Evolutionary conservation across 2,113 vertebrate species (phyloP).

Genomic region (Benthochromis sp.): DNA sequence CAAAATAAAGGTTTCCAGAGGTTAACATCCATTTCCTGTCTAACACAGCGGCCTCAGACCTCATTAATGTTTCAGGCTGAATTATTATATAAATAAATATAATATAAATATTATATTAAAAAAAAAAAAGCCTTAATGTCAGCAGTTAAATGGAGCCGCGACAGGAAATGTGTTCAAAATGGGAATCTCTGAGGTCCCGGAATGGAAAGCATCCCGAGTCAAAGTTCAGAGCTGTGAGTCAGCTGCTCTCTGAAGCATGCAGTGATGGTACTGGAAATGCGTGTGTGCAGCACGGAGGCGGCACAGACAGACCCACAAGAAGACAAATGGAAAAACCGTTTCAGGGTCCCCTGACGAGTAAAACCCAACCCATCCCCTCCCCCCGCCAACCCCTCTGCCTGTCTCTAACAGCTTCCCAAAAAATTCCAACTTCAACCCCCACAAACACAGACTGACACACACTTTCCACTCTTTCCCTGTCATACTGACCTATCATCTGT

Average conservation of each 20-base stretch:
- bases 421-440: background rate
- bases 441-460: background rate
- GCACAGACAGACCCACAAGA: background rate
- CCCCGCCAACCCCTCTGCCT: background rate
- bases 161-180: background rate
- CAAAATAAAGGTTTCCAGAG: background rate
- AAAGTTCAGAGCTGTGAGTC: slow-evolving; percentile 7
- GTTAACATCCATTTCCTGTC: background rate
- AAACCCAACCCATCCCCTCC: background rate
- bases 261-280: background rate
- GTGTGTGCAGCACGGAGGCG: background rate
- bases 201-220: background rate
- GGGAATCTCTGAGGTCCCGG: background rate
- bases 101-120: no score
- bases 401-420: background rate
- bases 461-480: slow-evolving; percentile 29
- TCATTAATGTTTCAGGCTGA: background rate
- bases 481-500: slow-evolving; percentile 7
- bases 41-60: accelerated
- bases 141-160: background rate
- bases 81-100: background rate
- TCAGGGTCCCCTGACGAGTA: background rate
- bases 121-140: background rate
- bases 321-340: background rate
- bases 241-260: background rate